Evolutionary conservation across 2,797 vertebrate species (phyloP), one percentile per base, ranked within the genome.

Genomic region (Babyrousa celebensis): DNA sequence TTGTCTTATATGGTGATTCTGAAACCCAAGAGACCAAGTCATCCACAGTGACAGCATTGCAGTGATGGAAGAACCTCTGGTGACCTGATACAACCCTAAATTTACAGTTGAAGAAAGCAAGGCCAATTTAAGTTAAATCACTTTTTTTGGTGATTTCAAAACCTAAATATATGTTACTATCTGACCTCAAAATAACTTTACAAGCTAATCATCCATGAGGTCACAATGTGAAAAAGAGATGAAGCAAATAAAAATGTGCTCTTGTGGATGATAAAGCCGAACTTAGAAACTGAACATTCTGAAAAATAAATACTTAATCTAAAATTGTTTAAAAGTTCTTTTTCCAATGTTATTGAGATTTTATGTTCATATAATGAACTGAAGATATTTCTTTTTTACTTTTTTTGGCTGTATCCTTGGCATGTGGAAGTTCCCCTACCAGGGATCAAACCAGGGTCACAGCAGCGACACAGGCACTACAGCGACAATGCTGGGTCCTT

Each of bases 271-370:
- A 78, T 84, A 62, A 62, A 84, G 36, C 4, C 67, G 25, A 92
- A 84, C n/a, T 56, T 89, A 77, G 70, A 12, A 79, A 36, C 3
- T 11, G 16, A 72, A 78, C 25, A 70, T 32, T 80, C 25, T 86
- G 65, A 91, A 72, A 91, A 29, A 79, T 36, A 70, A 85, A 65
- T 52, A 89, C n/a, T 80, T 84, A 65, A 36, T 78, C 88, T 96
- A 58, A 94, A 95, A 87, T 11, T 77, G 48, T n/a, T 25, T 9
- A 75, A 77, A 92, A 84, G 63, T 62, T 84, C 21, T 3, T 89
- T 68, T 91, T 83, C 54, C 29, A 91, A 43, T 56, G n/a, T 70
- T 77, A 48, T n/a, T 87, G 56, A 77, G 21, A 86, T 56, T 68
- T 63, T 70, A 32, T 71, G 71, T 23, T 75, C 8, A 25, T 29